Conservation (phyloP, 2,888 invertebrate genomes). For the Drosophila ustulata region DNA sequence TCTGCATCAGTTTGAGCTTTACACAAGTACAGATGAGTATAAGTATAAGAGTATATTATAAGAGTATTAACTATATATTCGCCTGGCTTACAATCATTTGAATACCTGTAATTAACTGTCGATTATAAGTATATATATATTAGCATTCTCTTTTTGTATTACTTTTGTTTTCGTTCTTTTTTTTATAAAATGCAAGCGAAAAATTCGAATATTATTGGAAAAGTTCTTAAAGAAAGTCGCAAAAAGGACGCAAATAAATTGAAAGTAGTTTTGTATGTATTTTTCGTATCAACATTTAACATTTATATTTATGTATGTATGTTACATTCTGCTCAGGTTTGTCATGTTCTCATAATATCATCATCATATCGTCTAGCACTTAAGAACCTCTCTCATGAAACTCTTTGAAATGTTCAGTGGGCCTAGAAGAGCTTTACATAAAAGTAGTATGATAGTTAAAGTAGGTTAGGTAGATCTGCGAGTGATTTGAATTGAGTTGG, state of each 20-base stretch:
- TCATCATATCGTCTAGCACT: conserved; percentile 39
- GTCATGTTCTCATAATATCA: conserved; percentile 25
- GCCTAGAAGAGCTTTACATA: conserved; percentile 33
- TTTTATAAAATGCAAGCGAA: conserved; percentile 50
- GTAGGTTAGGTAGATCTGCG: conserved; percentile 30
- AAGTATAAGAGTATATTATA: conserved; percentile 39
- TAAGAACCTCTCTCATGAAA: conserved; percentile 33
- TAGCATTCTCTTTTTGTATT: not conserved
- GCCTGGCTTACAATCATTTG: conserved; percentile 52
- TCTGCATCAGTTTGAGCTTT: conserved; percentile 46
- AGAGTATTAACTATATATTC: conserved; percentile 64
- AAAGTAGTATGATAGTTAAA: conserved; percentile 2
- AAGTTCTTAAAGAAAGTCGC: conserved; percentile 37
- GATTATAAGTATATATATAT: conserved; percentile 58
- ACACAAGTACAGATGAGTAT: conserved; percentile 40
- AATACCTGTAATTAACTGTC: conserved; percentile 70
- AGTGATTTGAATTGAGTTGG: conserved; percentile 46
- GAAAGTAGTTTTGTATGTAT: conserved; percentile 4
- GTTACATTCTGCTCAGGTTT: conserved; percentile 59
- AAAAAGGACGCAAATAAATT: conserved; percentile 16
- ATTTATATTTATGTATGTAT: conserved; percentile 54
- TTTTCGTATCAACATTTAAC: conserved; percentile 51
- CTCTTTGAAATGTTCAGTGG: conserved; percentile 44
- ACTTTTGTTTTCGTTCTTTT: not conserved
- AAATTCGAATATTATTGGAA: conserved; percentile 51